Conservation (phyloP, 2,113 vertebrate genomes). For the Grallaria varia region DNA sequence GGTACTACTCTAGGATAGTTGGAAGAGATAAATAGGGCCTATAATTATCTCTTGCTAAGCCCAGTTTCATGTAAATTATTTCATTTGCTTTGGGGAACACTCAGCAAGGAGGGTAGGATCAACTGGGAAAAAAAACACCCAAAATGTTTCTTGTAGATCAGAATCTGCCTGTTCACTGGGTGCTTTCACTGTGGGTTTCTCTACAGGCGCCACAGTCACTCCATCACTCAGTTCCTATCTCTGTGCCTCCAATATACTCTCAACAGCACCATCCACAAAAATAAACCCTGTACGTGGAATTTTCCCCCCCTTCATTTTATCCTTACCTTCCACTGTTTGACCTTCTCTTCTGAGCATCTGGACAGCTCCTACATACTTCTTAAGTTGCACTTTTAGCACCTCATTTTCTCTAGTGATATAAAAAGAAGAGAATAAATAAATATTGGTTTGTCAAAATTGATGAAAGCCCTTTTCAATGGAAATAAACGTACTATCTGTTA, state of each 20-base stretch:
- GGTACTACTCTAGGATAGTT: not conserved
- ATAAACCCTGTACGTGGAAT: not conserved
- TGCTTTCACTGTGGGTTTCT: not conserved
- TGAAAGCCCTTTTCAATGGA: not conserved
- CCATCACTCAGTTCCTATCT: not conserved
- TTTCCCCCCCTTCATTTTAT: not conserved
- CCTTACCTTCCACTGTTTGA: constrained; percentile 86
- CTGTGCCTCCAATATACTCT: not conserved
- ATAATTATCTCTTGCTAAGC: not conserved
- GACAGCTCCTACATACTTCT: constrained; percentile 98
- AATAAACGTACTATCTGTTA: not conserved
- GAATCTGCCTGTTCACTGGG: not conserved
- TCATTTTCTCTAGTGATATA: constrained; percentile 90
- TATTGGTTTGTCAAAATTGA: not conserved
- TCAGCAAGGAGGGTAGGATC: not conserved
- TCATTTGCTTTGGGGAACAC: not conserved
- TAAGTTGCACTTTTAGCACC: constrained; percentile 97
- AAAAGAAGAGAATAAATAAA: constrained; percentile 15
- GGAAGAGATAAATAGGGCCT: not conserved
- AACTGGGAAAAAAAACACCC: not conserved
- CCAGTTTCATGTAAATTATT: not conserved
- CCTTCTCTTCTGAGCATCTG: constrained; percentile 99
- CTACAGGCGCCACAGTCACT: not conserved
- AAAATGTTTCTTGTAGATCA: not conserved
- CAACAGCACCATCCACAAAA: not conserved